These are phyloP conservation scores for Epinephelus fuscoguttatus DNA, from an alignment of 2,113 vertebrate genomes.

Conservation along the genomic window DNA sequence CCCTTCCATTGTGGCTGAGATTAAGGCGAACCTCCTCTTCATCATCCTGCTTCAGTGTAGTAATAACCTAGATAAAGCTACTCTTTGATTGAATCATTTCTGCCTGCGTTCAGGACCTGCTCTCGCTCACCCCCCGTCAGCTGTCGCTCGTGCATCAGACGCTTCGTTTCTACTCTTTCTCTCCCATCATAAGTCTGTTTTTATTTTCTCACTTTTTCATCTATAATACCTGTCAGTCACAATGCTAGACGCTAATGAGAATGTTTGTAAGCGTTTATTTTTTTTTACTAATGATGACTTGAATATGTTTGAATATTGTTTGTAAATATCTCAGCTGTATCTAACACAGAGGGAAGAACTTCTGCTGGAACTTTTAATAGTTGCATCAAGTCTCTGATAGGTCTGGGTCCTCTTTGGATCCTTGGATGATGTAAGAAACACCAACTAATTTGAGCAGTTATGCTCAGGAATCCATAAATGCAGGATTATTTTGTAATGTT, in stretches of 20 bases:
- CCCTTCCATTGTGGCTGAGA: constrained; percentile 84
- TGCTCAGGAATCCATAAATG: constrained; percentile 11
- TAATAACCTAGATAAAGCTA: constrained; percentile 87
- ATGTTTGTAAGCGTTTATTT: constrained; percentile 61
- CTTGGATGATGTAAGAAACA: constrained; percentile 12
- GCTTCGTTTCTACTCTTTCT: constrained; percentile 39
- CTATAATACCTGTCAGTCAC: constrained; percentile 83
- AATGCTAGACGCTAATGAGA: constrained; percentile 70
- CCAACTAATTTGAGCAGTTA: constrained; percentile 18
- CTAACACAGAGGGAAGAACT: constrained; percentile 10
- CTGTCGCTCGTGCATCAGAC: constrained; percentile 64
- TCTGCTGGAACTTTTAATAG: constrained; percentile 44
- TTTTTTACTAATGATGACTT: constrained; percentile 54
- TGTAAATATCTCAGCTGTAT: constrained; percentile 35
- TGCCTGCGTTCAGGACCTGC: constrained; percentile 65
- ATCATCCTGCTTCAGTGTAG: constrained; percentile 84
- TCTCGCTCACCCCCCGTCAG: constrained; percentile 63
- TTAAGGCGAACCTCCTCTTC: constrained; percentile 88
- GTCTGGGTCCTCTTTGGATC: constrained; percentile 16
- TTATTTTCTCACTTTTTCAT: constrained; percentile 54
- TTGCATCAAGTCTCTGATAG: constrained; percentile 29
- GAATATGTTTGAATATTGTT: constrained; percentile 48
- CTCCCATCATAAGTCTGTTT: constrained; percentile 42
- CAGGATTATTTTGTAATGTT: constrained; percentile 18
- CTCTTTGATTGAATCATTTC: constrained; percentile 88